Evolutionary conservation across 2,113 vertebrate species (phyloP).

Genomic region (Nothobranchius kuhntae): DNA sequence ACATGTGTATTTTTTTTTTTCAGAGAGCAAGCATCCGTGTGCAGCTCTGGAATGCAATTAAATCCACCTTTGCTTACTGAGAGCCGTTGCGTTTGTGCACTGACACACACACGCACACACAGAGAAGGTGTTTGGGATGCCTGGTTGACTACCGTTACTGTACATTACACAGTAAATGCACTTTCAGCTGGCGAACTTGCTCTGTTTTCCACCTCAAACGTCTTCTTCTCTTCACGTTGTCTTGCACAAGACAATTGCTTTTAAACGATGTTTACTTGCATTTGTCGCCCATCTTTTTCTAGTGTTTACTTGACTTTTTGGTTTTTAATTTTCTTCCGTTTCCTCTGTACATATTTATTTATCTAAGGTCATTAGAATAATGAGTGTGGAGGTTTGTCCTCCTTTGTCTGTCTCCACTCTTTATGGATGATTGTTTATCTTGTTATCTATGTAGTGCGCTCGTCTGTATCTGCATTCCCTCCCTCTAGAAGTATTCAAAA

Average conservation of each 20-base stretch:
- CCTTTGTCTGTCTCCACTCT: conserved; percentile 41
- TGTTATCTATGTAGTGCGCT: conserved; percentile 48
- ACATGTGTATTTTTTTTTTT: conserved; percentile 6
- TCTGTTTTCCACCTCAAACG: conserved; percentile 39
- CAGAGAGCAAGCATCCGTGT: conserved; percentile 56
- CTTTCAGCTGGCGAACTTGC: conserved; percentile 71
- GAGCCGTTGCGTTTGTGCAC: neutral
- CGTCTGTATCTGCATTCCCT: conserved; percentile 70
- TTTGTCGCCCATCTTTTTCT: conserved; percentile 50
- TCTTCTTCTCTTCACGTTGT: conserved; percentile 50
- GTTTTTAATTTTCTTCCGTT: conserved; percentile 29
- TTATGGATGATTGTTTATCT: conserved; percentile 42
- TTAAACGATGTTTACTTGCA: conserved; percentile 60
- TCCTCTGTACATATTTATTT: neutral
- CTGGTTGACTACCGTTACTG: conserved; percentile 44
- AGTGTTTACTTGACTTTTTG: conserved; percentile 31
- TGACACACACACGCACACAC: neutral
- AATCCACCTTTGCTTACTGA: conserved; percentile 10
- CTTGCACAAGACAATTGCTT: conserved; percentile 61
- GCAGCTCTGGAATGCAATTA: conserved; percentile 13
- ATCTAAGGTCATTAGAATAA: conserved; percentile 16
- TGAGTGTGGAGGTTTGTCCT: conserved; percentile 6
- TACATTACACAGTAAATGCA: conserved; percentile 74
- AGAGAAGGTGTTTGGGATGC: conserved; percentile 5
- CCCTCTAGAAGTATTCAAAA: conserved; percentile 69